A percentile compares a stretch with the other conserved stretches of the same genome.
phyloP scores from a whole-genome alignment of 1,140 invertebrate genomes.

The Ceratosolen solmsi region DNA sequence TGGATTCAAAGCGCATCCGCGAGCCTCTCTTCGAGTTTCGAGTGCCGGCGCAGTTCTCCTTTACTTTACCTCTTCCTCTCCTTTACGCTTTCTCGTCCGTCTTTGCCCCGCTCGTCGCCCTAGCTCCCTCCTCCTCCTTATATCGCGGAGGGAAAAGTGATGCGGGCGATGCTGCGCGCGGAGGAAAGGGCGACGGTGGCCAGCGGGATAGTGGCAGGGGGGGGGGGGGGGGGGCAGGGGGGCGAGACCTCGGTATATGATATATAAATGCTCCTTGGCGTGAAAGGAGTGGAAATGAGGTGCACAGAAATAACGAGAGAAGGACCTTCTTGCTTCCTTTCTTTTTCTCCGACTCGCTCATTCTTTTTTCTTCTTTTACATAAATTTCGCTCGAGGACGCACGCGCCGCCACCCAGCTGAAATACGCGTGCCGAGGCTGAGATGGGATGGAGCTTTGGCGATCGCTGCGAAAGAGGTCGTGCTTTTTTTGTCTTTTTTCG shows the following conservation, averaged over 20 bases:
- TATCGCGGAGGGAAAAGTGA: not conserved
- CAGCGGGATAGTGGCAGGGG: too few species aligned
- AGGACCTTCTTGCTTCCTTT: not conserved
- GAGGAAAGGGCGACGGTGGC: too few species aligned
- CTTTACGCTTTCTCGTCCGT: too few species aligned
- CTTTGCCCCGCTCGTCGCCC: not conserved
- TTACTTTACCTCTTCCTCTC: not conserved
- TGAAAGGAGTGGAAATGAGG: not conserved
- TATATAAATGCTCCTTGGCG: not conserved
- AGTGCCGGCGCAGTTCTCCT: too few species aligned
- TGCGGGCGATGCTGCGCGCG: too few species aligned
- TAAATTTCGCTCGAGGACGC: constrained; percentile 10
- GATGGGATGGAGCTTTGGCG: not conserved
- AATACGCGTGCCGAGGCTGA: not conserved
- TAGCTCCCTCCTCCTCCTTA: not conserved
- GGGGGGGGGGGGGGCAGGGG: not conserved
- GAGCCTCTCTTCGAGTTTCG: not conserved
- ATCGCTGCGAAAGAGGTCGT: not conserved
- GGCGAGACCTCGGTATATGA: not conserved
- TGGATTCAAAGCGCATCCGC: constrained; percentile 61
- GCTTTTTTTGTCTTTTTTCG: not conserved
- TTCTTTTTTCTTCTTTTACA: not conserved
- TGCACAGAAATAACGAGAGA: not conserved
- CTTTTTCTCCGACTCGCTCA: not conserved
- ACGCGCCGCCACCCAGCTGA: not conserved